Percentiles rank a stretch among this genome's conserved stretches.
These are phyloP conservation scores for Paracentrotus lividus DNA, from an alignment of 53 echinoderm and acorn worm species.

Conservation along the genomic window DNA sequence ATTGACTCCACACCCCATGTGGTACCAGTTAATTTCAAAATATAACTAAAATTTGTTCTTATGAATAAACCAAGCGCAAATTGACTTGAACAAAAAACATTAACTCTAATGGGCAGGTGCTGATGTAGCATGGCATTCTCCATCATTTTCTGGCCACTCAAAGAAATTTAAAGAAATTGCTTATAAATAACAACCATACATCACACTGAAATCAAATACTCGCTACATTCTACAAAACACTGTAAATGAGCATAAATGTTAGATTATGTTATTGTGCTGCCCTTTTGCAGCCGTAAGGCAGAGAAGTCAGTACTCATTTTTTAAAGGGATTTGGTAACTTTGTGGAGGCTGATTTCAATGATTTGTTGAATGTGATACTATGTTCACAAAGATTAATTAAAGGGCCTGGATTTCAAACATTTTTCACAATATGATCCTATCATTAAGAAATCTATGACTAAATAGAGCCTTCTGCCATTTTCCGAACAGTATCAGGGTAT, in stretches of 20 bases:
- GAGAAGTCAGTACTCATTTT: no score
- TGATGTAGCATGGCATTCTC: neutral
- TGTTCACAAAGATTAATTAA: no score
- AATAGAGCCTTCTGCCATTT: no score
- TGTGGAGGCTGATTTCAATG: no score
- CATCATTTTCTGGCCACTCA: neutral
- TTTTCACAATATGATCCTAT: no score
- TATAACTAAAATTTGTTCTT: neutral
- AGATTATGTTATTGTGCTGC: constrained; percentile 9
- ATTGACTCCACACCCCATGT: neutral
- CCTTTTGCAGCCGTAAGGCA: neutral
- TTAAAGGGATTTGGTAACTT: no score
- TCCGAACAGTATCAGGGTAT: no score
- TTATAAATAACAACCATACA: neutral
- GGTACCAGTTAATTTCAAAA: neutral
- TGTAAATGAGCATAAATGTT: constrained; percentile 12
- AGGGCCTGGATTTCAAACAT: no score
- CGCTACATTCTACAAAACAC: neutral
- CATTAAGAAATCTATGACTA: no score
- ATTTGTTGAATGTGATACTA: no score
- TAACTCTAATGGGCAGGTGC: neutral
- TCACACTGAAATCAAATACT: neutral
- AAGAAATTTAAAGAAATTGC: neutral
- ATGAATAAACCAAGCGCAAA: neutral
- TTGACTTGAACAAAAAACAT: neutral